A percentile compares a stretch with the other conserved stretches of the same genome.
phyloP scores from a whole-genome alignment of 2,797 vertebrate species.

The Sebastes cheni region DNA sequence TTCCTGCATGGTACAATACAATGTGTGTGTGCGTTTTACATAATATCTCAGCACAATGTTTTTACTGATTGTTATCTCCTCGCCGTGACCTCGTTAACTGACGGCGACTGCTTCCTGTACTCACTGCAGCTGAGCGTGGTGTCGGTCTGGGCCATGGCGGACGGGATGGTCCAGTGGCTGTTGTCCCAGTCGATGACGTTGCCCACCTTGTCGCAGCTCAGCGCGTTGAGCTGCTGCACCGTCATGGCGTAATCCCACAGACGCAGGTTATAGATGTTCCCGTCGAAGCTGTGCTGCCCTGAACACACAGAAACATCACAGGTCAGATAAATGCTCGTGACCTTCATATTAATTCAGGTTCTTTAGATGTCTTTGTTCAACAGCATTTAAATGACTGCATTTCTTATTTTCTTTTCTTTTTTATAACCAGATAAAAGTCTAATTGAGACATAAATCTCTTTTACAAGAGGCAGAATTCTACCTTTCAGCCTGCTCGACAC shows the following conservation, averaged over 20 bases:
- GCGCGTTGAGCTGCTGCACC: constrained; percentile 71
- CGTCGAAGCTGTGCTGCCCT: constrained; percentile 79
- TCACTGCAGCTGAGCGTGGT: constrained; percentile 94
- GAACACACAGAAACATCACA: neutral
- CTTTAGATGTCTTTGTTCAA: no score
- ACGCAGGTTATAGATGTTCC: constrained; percentile 93
- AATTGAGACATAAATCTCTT: neutral
- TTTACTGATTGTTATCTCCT: neutral
- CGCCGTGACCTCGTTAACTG: neutral
- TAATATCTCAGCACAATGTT: neutral
- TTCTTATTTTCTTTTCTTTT: neutral
- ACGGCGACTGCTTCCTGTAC: constrained; percentile 57
- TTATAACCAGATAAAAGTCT: neutral
- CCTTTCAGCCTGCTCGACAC: no score
- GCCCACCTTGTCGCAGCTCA: constrained; percentile 88
- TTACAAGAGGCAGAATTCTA: neutral
- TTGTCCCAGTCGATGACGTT: constrained; percentile 95
- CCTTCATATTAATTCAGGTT: no score
- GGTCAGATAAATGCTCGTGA: no score
- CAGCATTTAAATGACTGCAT: no score
- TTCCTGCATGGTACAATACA: neutral
- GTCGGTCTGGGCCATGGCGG: constrained; percentile 86
- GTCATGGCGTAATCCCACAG: constrained; percentile 91
- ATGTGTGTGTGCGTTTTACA: neutral
- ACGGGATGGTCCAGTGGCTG: constrained; percentile 89